These are phyloP conservation scores for Megastigmus dorsalis DNA, from an alignment of 2,888 invertebrate genomes.

Conservation along the genomic window DNA sequence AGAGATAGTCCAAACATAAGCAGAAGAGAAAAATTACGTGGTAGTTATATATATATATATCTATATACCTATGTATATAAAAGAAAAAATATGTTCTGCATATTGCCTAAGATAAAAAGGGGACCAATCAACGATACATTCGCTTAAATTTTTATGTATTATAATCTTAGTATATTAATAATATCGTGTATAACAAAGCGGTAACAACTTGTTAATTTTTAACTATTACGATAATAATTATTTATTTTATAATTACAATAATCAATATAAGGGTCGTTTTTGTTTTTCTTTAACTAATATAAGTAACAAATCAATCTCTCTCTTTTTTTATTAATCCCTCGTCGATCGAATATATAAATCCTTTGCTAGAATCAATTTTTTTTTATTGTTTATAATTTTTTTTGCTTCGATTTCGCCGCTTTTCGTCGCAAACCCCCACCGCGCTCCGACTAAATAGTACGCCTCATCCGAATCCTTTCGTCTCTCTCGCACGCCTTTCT, in stretches of 20 bases:
- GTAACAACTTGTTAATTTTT: constrained; percentile 74
- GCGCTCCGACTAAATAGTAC: constrained; percentile 23
- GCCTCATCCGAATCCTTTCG: constrained; percentile 37
- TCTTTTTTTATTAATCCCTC: constrained; percentile 56
- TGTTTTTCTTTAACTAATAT: constrained; percentile 64
- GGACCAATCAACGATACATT: constrained; percentile 71
- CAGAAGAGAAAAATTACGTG: constrained; percentile 52
- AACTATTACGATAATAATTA: constrained; percentile 73
- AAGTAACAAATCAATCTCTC: constrained; percentile 67
- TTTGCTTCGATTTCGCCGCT: constrained; percentile 50
- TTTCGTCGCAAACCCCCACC: constrained; percentile 30
- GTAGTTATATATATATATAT: too few relatives aligned
- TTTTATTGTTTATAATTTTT: constrained; percentile 60
- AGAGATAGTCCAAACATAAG: constrained; percentile 64
- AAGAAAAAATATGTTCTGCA: constrained; percentile 52
- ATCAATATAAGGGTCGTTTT: constrained; percentile 70
- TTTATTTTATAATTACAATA: constrained; percentile 72
- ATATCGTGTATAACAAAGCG: constrained; percentile 74
- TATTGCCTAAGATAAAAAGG: constrained; percentile 64
- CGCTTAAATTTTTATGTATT: constrained; percentile 64
- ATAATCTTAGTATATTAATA: constrained; percentile 73
- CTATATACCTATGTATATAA: constrained; percentile 15
- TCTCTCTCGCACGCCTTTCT: constrained; percentile 30
- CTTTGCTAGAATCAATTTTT: constrained; percentile 62
- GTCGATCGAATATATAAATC: constrained; percentile 64